Percentiles rank a stretch among this genome's conserved stretches.
Evolutionary conservation across 1,140 invertebrate genomes (phyloP).

Genomic region (Pemphigus obesinymphae): DNA sequence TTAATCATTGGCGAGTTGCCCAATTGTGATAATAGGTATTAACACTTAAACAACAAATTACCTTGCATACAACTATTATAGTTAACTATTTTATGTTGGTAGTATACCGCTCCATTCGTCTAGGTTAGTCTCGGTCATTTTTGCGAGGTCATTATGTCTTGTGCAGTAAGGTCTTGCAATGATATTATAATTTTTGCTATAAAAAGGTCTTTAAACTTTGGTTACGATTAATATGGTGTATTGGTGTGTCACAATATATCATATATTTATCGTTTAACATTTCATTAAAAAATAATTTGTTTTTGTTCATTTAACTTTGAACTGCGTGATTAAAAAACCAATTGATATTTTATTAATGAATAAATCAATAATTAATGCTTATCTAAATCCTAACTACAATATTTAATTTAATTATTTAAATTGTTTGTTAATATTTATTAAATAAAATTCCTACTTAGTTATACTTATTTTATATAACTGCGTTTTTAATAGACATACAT

Average conservation of each 20-base stretch:
- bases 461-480: no score
- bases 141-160: not conserved
- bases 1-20: not conserved
- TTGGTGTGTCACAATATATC: not conserved
- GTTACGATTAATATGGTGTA: not conserved
- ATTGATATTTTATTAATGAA: no score
- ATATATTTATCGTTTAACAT: not conserved
- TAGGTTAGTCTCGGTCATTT: slow-evolving; percentile 6
- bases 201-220: slow-evolving; percentile 10
- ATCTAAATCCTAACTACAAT: no score
- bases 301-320: no score
- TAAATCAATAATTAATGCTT: no score
- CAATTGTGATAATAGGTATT: not conserved
- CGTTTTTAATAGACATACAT: no score
- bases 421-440: no score
- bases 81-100: not conserved
- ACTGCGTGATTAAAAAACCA: no score
- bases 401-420: no score
- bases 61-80: not conserved
- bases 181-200: not conserved
- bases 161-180: not conserved
- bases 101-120: not conserved
- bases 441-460: no score
- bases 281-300: no score
- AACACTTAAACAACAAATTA: not conserved